Evolutionary conservation across 2,797 vertebrate genomes (phyloP).

Genomic region (Sebastes steindachneri): DNA sequence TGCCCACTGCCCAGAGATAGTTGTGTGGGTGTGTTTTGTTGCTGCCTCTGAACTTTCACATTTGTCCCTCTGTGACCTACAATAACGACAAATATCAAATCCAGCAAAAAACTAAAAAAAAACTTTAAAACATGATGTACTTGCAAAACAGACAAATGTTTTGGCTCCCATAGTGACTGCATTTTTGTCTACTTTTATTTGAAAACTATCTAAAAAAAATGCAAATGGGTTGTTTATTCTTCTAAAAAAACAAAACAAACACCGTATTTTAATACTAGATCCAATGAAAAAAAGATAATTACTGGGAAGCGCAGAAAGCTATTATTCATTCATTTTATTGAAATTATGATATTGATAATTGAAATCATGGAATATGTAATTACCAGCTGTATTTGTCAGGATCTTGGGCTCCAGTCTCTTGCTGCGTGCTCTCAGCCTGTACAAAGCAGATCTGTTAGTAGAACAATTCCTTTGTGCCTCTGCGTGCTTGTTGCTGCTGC

Average conservation of each 20-base stretch:
- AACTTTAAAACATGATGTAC: background rate
- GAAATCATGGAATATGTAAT: background rate
- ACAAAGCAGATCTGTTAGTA: constrained; percentile 45
- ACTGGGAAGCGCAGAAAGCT: background rate
- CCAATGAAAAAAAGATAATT: background rate
- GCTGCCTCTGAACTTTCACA: background rate
- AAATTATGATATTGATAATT: background rate
- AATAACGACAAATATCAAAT: background rate
- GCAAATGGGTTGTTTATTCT: background rate
- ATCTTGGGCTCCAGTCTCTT: background rate
- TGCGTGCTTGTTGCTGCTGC: constrained; percentile 47
- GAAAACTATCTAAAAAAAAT: background rate
- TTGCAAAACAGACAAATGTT: background rate
- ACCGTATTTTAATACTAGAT: background rate
- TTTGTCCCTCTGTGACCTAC: background rate
- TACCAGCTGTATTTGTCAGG: background rate
- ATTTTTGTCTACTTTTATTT: background rate
- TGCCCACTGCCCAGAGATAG: constrained; percentile 3
- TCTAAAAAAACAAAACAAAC: background rate
- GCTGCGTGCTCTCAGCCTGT: background rate
- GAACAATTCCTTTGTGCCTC: constrained; percentile 55
- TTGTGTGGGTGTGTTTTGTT: constrained; percentile 22
- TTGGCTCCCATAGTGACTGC: background rate
- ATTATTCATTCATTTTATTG: background rate
- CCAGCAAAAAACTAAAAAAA: background rate